A percentile compares a stretch with the other conserved stretches of the same genome.
Conservation (phyloP, 2,113 vertebrate species). For the Clarias magur region DNA sequence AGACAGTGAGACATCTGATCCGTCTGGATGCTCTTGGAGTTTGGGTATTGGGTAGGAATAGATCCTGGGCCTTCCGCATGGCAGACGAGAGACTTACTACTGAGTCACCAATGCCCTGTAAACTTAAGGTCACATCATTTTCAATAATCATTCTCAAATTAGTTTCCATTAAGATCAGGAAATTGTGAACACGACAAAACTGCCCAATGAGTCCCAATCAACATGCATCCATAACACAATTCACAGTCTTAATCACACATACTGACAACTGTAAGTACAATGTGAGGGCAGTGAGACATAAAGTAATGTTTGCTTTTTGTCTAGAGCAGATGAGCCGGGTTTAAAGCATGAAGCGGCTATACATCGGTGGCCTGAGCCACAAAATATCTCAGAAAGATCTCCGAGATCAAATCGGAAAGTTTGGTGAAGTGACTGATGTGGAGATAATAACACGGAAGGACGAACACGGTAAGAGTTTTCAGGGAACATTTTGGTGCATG, state of each 20-base stretch:
- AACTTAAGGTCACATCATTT: background rate
- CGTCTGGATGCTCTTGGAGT: too few relatives aligned
- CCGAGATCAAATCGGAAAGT: slow-evolving; percentile 87
- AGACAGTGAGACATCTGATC: too few relatives aligned
- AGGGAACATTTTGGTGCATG: background rate
- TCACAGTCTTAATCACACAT: background rate
- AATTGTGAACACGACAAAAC: background rate
- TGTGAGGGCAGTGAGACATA: background rate
- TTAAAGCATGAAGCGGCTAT: slow-evolving; percentile 76
- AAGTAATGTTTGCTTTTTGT: background rate
- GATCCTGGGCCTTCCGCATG: too few relatives aligned
- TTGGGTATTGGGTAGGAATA: too few relatives aligned
- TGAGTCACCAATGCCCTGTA: background rate
- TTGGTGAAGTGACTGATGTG: slow-evolving; percentile 82
- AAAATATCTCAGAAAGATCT: slow-evolving; percentile 81
- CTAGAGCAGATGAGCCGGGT: background rate
- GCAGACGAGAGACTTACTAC: too few relatives aligned
- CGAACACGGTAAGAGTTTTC: slow-evolving; percentile 75
- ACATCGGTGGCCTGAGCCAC: slow-evolving; percentile 85
- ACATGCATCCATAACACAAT: background rate
- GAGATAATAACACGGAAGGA: slow-evolving; percentile 86
- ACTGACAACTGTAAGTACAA: background rate
- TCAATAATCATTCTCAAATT: background rate
- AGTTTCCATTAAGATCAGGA: background rate
- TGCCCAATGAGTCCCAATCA: background rate